phyloP scores from a whole-genome alignment of 2,113 vertebrate genomes.

The Pterocles burchelli region DNA sequence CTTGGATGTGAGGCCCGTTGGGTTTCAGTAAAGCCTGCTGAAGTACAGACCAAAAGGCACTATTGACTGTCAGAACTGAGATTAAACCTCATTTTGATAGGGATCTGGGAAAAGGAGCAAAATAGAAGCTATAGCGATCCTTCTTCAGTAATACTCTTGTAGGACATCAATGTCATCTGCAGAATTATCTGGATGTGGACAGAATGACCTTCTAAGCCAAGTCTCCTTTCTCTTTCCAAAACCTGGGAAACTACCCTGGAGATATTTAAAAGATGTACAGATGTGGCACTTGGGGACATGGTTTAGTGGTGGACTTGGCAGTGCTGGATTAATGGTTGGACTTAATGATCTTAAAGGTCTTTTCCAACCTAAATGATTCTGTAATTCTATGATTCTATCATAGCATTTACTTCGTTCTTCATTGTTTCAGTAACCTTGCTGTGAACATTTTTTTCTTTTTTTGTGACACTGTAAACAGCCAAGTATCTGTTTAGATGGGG shows the following conservation, averaged over 20 bases:
- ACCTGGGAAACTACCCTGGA: not conserved
- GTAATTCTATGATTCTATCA: not conserved
- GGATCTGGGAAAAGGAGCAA: not conserved
- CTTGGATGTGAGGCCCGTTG: not conserved
- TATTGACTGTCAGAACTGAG: not conserved
- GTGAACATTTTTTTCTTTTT: not conserved
- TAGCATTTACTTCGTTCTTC: not conserved
- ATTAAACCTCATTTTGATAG: not conserved
- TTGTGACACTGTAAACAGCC: accelerated
- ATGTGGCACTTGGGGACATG: too few relatives aligned
- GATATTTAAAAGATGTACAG: too few relatives aligned
- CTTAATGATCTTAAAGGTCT: too few relatives aligned
- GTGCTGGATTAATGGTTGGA: too few relatives aligned
- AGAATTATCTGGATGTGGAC: not conserved
- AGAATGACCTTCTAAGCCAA: not conserved
- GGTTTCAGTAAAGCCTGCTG: not conserved
- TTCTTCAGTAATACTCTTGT: not conserved
- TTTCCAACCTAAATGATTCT: too few relatives aligned
- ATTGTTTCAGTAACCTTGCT: not conserved
- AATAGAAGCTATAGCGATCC: not conserved
- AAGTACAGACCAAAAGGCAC: not conserved
- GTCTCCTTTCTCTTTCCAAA: not conserved
- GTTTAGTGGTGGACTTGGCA: too few relatives aligned
- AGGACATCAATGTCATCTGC: not conserved
- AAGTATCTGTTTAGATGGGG: not conserved